These are phyloP conservation scores for Trichechus manatus DNA, from an alignment of 2,113 vertebrate species.

Conservation along the genomic window DNA sequence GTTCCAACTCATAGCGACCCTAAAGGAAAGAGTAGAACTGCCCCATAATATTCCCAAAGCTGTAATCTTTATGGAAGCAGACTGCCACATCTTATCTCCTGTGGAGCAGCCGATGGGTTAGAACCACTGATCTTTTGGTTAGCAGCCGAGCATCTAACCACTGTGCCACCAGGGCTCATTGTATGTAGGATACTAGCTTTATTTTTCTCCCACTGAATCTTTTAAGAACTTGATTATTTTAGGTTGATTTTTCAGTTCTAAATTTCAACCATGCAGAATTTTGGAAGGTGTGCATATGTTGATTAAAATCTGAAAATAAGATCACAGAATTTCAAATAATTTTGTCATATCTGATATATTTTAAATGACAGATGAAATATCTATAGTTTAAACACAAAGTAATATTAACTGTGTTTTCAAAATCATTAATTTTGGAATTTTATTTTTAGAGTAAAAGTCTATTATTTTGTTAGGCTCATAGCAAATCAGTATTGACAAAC, in stretches of 20 bases:
- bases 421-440: constrained; percentile 9
- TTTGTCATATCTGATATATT: neutral
- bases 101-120: too few relatives aligned
- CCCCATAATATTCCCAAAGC: too few relatives aligned
- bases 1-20: too few relatives aligned
- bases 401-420: neutral
- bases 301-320: constrained; percentile 34
- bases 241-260: constrained; percentile 19
- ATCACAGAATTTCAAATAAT: neutral
- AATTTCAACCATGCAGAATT: constrained; percentile 3
- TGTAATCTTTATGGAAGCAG: neutral
- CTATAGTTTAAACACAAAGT: constrained; percentile 14
- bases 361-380: constrained; percentile 21
- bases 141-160: too few relatives aligned
- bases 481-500: neutral
- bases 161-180: too few relatives aligned
- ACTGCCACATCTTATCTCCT: neutral
- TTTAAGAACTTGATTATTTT: constrained; percentile 21
- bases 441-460: neutral
- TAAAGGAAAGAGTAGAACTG: neutral
- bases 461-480: neutral
- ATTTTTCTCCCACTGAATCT: neutral
- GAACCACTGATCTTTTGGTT: too few relatives aligned
- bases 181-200: neutral
- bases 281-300: neutral